Conservation (phyloP, 1,140 invertebrate genomes). For the Hyles euphorbiae region DNA sequence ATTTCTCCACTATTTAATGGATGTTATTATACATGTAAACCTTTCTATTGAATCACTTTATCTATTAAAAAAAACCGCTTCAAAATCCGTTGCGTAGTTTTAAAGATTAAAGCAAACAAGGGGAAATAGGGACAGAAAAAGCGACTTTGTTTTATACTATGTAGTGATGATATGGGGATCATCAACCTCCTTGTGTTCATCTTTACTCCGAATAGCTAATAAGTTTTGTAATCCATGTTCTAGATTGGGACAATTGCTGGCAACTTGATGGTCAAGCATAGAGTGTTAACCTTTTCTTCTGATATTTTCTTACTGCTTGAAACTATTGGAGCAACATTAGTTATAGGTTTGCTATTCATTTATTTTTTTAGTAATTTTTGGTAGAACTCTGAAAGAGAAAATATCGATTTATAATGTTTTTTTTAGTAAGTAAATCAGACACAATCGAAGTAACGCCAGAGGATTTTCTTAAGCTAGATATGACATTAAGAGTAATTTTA, state of each 20-base stretch:
- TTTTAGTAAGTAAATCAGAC: conserved; percentile 21
- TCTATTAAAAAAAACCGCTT: too few species aligned
- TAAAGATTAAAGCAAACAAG: too few species aligned
- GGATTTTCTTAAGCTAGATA: conserved; percentile 78
- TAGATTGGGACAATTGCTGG: conserved; percentile 83
- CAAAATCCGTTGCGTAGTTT: too few species aligned
- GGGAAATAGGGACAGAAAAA: too few species aligned
- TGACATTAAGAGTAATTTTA: conserved; percentile 80
- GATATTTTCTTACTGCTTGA: conserved; percentile 84
- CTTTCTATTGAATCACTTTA: too few species aligned
- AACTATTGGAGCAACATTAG: conserved; percentile 76
- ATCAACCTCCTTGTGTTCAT: too few species aligned
- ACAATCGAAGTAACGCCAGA: conserved; percentile 52
- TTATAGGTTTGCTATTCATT: conserved; percentile 13
- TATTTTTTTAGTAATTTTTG: background rate
- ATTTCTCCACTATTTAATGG: too few species aligned
- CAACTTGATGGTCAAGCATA: conserved; percentile 86
- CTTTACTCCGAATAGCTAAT: background rate
- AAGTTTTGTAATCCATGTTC: conserved; percentile 14
- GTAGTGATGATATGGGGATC: too few species aligned
- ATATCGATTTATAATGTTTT: background rate
- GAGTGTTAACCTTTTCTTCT: conserved; percentile 82
- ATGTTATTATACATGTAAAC: too few species aligned
- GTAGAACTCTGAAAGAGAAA: too few species aligned
- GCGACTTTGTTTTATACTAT: too few species aligned